A percentile compares a stretch with the other conserved stretches of the same genome.
Evolutionary conservation across 2,797 vertebrate genomes (phyloP).

Genomic region (Orientallactaga sibirica): DNA sequence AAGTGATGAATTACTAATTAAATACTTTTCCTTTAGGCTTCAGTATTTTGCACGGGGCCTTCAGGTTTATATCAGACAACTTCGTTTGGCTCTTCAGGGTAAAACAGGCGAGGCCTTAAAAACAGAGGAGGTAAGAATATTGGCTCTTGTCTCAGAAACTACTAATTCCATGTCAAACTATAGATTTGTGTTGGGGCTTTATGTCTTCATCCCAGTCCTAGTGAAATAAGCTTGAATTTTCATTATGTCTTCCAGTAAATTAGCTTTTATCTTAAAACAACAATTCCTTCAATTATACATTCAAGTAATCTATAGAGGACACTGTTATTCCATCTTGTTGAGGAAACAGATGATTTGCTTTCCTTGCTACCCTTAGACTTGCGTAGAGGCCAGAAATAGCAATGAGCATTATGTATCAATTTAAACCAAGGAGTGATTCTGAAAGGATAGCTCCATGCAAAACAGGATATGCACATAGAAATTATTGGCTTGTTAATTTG

Average conservation of each 20-base stretch:
- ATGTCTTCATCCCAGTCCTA: constrained; percentile 15
- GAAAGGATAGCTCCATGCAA: background rate
- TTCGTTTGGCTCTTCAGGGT: constrained; percentile 97
- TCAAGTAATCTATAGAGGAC: constrained; percentile 20
- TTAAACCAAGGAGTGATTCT: constrained; percentile 38
- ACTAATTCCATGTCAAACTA: background rate
- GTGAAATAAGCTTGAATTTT: constrained; percentile 47
- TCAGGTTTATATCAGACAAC: constrained; percentile 98
- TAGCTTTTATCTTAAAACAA: constrained; percentile 56
- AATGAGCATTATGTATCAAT: background rate
- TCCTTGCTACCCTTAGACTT: constrained; percentile 13
- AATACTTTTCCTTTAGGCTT: constrained; percentile 89
- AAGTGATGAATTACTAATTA: constrained; percentile 67
- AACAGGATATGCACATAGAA: constrained; percentile 30
- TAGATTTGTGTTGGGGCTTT: background rate
- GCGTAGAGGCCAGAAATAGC: background rate
- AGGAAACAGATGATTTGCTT: constrained; percentile 38
- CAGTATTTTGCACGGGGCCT: constrained; percentile 98
- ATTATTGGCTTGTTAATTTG: constrained; percentile 71
- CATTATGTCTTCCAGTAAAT: constrained; percentile 18
- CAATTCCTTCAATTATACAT: background rate
- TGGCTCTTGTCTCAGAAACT: background rate
- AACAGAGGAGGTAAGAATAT: constrained; percentile 94
- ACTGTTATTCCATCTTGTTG: background rate
- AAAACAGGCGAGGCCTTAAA: constrained; percentile 98